Evolutionary conservation across 2,113 vertebrate species (phyloP).

Genomic region (Scomber japonicus): DNA sequence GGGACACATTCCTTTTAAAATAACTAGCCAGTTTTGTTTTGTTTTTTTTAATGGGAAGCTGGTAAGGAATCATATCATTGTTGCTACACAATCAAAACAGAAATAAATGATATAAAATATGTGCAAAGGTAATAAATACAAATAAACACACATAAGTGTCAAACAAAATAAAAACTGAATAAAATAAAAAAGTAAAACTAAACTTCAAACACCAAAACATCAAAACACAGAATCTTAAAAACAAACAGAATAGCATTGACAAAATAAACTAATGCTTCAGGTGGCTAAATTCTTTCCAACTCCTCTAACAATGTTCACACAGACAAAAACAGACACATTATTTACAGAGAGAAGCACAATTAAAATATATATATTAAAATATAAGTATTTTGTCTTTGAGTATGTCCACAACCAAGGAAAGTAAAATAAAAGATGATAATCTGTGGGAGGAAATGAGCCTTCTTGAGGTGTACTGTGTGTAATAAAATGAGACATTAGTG

Average conservation of each 20-base stretch:
- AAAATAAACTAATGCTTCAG: conserved; percentile 5
- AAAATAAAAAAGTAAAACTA: too few relatives aligned
- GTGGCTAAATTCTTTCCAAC: not conserved
- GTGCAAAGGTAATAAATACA: not conserved
- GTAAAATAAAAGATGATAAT: not conserved
- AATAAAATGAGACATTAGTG: conserved; percentile 19
- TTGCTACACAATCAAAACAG: not conserved
- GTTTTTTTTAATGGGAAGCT: not conserved
- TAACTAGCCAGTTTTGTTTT: not conserved
- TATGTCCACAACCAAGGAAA: not conserved
- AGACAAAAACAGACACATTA: not conserved
- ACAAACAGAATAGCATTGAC: not conserved
- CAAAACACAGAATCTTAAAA: not conserved
- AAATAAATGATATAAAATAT: not conserved
- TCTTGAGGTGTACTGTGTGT: conserved; percentile 5
- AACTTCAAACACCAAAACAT: not conserved
- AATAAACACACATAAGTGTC: too few relatives aligned
- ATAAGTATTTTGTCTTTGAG: not conserved
- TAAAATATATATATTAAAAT: too few relatives aligned
- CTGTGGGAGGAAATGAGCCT: not conserved
- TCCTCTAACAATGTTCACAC: not conserved
- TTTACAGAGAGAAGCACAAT: not conserved
- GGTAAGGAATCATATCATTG: not conserved
- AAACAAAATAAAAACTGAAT: too few relatives aligned
- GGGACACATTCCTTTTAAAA: not conserved